Base-by-base conservation (phyloP, 2,797 vertebrate species). In the Falco peregrinus region DNA sequence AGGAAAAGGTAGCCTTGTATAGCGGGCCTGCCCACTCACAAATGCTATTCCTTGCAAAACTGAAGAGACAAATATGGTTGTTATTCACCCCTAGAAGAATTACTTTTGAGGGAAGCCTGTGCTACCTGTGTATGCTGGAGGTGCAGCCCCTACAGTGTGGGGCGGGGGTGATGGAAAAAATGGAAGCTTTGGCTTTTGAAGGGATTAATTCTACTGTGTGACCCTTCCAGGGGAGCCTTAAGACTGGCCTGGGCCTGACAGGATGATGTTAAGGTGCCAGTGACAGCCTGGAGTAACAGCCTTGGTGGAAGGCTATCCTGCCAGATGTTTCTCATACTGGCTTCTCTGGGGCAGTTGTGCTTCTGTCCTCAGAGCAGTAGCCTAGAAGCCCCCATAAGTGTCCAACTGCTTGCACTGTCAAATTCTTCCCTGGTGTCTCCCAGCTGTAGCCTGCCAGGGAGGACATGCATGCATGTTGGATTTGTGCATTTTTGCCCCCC, bases 401-500 rank as follows among this genome's bases (percentile, higher is more conserved):
- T 88, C 51, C 56, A 65, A 3, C 33, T 85, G 60, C 26, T 57
- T 80, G 48, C 14, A 18, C 25, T 69, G 43, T 79, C 43, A 21
- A 1, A 60, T 54, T 87, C 81, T 68, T 91, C 60, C 50, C 68
- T 5, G 39, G 68, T 16, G 69, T 77, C 33, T 92, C 43, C 45
- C 37, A 83, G 64, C 56, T 92, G 50, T 68, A 77, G 48, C 45
- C 60, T 93, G 45, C 56, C 78, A 56, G 37, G 73, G 50, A 93
- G 47, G 73, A 69, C 25, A 4, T 70, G 24, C 65, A 57, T 84
- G n/a, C 20, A 4, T 56, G 24, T 56, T 83, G 51, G 3, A 64
- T 89, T 94, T 80, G 57, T 91, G 84, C 15, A 8, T 77, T 89
- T 93, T 91, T 96, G 81, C 84, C 81, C 94, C 86, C 84, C 56